Evolutionary conservation across 2,888 invertebrate species (phyloP).

Genomic region (Sphinx pinastri): DNA sequence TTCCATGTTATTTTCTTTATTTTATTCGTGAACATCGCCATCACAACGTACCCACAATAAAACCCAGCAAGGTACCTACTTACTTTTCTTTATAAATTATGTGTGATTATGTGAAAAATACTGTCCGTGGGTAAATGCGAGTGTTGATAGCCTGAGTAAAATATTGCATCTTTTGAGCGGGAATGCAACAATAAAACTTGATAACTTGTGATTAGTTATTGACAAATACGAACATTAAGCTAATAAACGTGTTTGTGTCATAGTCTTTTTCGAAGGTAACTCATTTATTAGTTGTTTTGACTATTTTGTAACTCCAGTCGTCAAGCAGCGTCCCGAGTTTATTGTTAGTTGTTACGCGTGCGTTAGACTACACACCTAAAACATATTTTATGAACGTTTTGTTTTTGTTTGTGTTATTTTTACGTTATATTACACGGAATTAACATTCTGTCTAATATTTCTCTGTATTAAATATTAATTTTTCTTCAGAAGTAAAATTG

Average conservation of each 20-base stretch:
- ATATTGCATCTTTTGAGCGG: background rate
- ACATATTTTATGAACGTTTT: background rate
- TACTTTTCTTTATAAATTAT: background rate
- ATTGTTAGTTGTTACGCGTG: background rate
- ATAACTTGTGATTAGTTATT: background rate
- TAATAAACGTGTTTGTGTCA: background rate
- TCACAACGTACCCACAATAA: background rate
- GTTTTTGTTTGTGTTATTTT: background rate
- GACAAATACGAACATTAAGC: background rate
- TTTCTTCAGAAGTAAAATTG: too few species aligned
- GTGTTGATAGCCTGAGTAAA: background rate
- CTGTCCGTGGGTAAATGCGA: background rate
- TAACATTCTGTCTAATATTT: background rate
- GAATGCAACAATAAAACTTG: background rate
- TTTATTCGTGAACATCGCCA: background rate
- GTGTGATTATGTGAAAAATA: background rate
- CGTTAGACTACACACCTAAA: background rate
- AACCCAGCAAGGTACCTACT: background rate
- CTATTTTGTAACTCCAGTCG: conserved; percentile 6
- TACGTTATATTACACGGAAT: background rate
- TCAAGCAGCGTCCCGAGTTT: background rate
- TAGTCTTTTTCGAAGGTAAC: background rate
- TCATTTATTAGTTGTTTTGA: conserved; percentile 12
- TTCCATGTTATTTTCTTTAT: conserved; percentile 27
- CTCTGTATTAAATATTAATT: too few species aligned